Evolutionary conservation across 2,888 invertebrate genomes (phyloP).

Genomic region (Labia minor): DNA sequence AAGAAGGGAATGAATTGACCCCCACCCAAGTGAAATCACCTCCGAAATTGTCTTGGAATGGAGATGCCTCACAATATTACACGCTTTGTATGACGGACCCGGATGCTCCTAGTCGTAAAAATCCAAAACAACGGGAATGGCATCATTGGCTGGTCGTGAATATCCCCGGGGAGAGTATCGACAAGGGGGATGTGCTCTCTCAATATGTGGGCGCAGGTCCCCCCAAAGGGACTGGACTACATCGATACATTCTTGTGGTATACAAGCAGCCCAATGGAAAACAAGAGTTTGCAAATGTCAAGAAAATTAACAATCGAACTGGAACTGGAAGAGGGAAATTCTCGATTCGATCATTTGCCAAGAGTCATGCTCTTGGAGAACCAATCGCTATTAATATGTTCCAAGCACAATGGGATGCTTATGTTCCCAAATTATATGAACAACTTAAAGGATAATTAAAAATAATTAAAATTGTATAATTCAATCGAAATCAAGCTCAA

Average conservation of each 20-base stretch:
- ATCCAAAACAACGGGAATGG: slow-evolving; percentile 42
- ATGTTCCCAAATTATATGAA: not conserved
- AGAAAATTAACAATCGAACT: slow-evolving; percentile 35
- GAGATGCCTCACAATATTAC: slow-evolving; percentile 20
- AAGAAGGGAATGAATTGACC: not conserved
- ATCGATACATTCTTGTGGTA: slow-evolving; percentile 40
- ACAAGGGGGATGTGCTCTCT: slow-evolving; percentile 36
- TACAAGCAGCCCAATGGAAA: slow-evolving; percentile 35
- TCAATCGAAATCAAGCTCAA: no score
- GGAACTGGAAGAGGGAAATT: slow-evolving; percentile 36
- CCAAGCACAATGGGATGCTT: not conserved
- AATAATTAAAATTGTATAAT: no score
- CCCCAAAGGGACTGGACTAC: slow-evolving; percentile 38
- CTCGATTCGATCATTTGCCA: not conserved
- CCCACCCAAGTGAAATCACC: slow-evolving; percentile 17
- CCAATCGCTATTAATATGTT: not conserved
- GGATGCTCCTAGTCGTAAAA: slow-evolving; percentile 41
- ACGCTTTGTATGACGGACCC: slow-evolving; percentile 36
- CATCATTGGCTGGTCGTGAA: slow-evolving; percentile 45
- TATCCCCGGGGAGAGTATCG: slow-evolving; percentile 38
- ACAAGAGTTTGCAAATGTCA: not conserved
- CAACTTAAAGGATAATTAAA: not conserved
- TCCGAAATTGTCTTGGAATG: slow-evolving; percentile 20
- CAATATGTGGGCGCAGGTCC: slow-evolving; percentile 41
- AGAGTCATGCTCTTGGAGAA: not conserved